phyloP scores from a whole-genome alignment of 2,113 vertebrate species.

The Lophochroa leadbeateri region DNA sequence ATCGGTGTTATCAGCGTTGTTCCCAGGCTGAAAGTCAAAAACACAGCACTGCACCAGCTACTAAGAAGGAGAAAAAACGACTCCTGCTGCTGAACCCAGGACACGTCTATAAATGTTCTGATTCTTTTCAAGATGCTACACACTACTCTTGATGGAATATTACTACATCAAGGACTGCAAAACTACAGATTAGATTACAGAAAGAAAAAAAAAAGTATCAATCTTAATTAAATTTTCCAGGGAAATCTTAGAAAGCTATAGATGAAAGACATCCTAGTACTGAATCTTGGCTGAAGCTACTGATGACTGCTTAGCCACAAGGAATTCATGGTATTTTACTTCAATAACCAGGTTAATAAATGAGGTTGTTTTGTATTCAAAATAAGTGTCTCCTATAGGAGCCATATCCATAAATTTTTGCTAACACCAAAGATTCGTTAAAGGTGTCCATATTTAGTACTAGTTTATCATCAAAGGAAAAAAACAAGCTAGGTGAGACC shows the following conservation, averaged over 20 bases:
- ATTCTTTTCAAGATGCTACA: background rate
- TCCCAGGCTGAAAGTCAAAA: too few relatives aligned
- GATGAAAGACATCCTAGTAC: background rate
- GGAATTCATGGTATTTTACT: background rate
- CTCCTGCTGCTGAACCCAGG: too few relatives aligned
- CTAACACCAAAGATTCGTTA: background rate
- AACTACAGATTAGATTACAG: background rate
- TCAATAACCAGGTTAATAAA: background rate
- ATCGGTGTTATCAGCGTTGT: too few relatives aligned
- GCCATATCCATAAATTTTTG: background rate
- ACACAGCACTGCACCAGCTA: too few relatives aligned
- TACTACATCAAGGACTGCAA: background rate
- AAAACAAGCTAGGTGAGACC: background rate
- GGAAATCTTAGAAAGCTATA: background rate
- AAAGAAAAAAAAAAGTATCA: background rate
- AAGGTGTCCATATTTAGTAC: background rate
- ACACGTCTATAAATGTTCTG: background rate
- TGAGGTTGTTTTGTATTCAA: background rate
- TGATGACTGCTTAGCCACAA: background rate
- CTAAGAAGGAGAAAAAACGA: too few relatives aligned
- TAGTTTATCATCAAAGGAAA: background rate
- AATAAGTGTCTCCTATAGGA: background rate
- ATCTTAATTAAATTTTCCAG: background rate
- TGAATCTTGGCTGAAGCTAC: background rate
- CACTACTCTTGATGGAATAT: background rate